Percentiles rank a stretch among this genome's conserved stretches.
These are phyloP conservation scores for Gastracanthus pulcherrimus DNA, from an alignment of 2,888 invertebrate species.

Conservation along the genomic window DNA sequence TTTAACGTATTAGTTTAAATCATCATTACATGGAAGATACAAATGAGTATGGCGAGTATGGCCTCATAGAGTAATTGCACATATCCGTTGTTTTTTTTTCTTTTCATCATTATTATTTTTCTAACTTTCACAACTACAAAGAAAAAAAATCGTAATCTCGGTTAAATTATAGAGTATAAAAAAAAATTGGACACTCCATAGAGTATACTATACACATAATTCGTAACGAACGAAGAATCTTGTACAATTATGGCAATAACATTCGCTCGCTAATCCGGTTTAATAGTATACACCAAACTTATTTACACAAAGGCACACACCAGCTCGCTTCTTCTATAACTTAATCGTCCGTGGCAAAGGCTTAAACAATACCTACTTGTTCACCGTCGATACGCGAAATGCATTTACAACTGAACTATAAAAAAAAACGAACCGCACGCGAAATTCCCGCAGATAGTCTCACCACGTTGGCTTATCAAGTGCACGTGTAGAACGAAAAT, in stretches of 20 bases:
- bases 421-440: too few relatives aligned
- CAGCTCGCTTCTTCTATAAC: background rate
- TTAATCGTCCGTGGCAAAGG: conserved; percentile 3
- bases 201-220: conserved; percentile 38
- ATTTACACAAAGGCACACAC: conserved; percentile 50
- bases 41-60: conserved; percentile 54
- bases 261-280: conserved; percentile 16
- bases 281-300: conserved; percentile 36
- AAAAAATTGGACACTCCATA: conserved; percentile 48
- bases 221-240: conserved; percentile 35
- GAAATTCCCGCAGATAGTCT: too few relatives aligned
- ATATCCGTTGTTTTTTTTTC: conserved; percentile 29
- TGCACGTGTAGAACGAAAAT: too few relatives aligned
- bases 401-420: too few relatives aligned
- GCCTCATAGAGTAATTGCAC: conserved; percentile 54
- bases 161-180: conserved; percentile 55
- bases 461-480: too few relatives aligned
- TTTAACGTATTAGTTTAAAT: background rate
- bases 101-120: conserved; percentile 1
- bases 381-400: background rate
- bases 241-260: conserved; percentile 55
- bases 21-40: conserved; percentile 11
- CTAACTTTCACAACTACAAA: conserved; percentile 6
- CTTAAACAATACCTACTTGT: conserved; percentile 1
- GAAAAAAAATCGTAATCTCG: conserved; percentile 52